Evolutionary conservation across 1,140 invertebrate species (phyloP), one percentile per base, ranked within the genome.

Genomic region (Oedothorax gibbosus): DNA sequence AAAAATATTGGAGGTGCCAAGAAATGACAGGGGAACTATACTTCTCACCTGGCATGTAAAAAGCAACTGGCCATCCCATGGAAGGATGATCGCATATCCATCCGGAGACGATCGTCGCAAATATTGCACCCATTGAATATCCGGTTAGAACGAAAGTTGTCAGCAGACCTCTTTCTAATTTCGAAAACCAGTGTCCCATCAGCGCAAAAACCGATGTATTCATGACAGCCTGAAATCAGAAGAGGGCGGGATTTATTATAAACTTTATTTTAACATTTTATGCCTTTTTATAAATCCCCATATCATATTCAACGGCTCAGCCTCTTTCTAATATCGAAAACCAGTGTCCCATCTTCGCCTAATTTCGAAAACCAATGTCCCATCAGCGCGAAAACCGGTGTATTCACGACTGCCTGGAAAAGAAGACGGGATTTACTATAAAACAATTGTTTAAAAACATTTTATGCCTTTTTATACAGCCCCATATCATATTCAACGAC

Each of bases 141-240:
- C 75, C 75, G 2, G 75, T 64, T 51, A 77, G 49, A 14, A 86
- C 84, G 57, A 86, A 62, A 0, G 80, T 69, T 10, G 85, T 69
- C 56, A 87, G 73, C 5, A 75, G 64, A 0, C 85, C 73, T 12
- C 87, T 78, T 49, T 87, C 87, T 49, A 50, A 21, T 10, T 68
- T 65, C 7, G 84, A 79, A 49, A 84, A 87, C 89, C 89, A 90
- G 60, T 86, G 85, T 21, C 88, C 88, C 21, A 89, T 90, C 15
- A 92, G 77, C 8, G 87, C 87, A 78, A 90, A 88, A 87, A 89
- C 89, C 9, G 86, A 88, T 3, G 89, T 88, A 65, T 89, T 87
- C 9, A 89, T 87, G 8, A 89, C 87, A 53, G 89, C 89, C 86
- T 89, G n/a, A 50, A 71, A 72, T 77, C 14, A 11, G 21, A 35